phyloP scores from a whole-genome alignment of 2,888 invertebrate genomes.

The Sarcophaga carnaria region DNA sequence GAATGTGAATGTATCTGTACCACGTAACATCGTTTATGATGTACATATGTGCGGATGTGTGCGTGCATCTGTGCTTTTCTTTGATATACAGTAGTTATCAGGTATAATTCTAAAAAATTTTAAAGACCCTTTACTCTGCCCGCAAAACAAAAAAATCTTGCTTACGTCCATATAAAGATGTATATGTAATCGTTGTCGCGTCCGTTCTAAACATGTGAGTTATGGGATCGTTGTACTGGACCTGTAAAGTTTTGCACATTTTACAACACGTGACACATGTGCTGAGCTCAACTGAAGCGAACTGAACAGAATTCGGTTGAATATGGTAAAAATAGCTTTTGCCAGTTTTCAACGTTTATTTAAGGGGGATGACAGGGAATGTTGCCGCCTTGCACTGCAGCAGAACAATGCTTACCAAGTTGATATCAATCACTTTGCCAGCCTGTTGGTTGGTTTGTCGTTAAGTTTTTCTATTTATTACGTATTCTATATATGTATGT shows the following conservation, averaged over 20 bases:
- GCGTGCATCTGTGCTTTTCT: background rate
- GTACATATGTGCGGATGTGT: background rate
- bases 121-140: slow-evolving; percentile 18
- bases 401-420: background rate
- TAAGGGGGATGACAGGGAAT: background rate
- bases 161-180: background rate
- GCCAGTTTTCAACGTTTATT: slow-evolving; percentile 41
- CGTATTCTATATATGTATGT: slow-evolving; percentile 43
- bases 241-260: slow-evolving; percentile 72
- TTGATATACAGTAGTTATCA: background rate
- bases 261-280: slow-evolving; percentile 74
- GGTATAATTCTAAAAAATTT: slow-evolving; percentile 10
- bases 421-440: background rate
- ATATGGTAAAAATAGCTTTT: slow-evolving; percentile 61
- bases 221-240: slow-evolving; percentile 78
- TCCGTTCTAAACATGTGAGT: slow-evolving; percentile 77
- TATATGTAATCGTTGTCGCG: slow-evolving; percentile 49
- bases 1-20: background rate
- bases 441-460: slow-evolving; percentile 36
- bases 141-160: background rate
- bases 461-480: slow-evolving; percentile 62
- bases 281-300: slow-evolving; percentile 47
- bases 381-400: background rate
- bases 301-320: slow-evolving; percentile 14
- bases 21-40: background rate